These are phyloP conservation scores for Apis florea DNA, from an alignment of 1,140 invertebrate genomes.

Conservation along the genomic window DNA sequence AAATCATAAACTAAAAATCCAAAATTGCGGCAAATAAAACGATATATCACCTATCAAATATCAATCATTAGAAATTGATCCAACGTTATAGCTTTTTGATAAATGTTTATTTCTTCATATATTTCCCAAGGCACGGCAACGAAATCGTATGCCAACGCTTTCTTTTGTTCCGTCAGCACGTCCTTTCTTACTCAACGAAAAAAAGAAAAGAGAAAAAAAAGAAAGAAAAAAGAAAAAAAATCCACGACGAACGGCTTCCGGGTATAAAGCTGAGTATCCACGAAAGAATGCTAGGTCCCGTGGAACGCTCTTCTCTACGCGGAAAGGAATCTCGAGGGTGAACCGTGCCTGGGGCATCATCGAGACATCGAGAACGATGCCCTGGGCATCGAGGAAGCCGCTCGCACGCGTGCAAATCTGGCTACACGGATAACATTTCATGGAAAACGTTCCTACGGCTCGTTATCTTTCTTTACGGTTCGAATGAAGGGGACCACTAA, in stretches of 20 bases:
- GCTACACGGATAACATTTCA: not conserved
- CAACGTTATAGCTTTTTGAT: not conserved
- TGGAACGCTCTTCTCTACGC: slow-evolving; percentile 68
- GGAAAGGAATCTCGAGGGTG: slow-evolving; percentile 77
- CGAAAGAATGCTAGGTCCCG: slow-evolving; percentile 73
- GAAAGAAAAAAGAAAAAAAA: slow-evolving; percentile 28
- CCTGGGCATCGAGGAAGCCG: slow-evolving; percentile 41
- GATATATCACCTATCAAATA: not conserved
- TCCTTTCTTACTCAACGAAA: slow-evolving; percentile 7
- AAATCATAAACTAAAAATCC: not conserved
- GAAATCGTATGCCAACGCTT: not conserved
- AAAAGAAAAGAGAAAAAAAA: not conserved
- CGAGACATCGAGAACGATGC: slow-evolving; percentile 60
- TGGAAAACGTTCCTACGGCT: not conserved
- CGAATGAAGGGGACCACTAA: too few relatives aligned
- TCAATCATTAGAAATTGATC: not conserved
- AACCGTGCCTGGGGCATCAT: slow-evolving; percentile 60
- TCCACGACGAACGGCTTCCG: slow-evolving; percentile 64
- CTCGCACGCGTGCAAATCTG: slow-evolving; percentile 28
- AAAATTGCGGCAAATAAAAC: not conserved
- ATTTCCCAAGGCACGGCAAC: not conserved
- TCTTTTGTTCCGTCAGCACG: slow-evolving; percentile 4
- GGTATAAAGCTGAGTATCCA: slow-evolving; percentile 65
- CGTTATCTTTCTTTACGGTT: not conserved
- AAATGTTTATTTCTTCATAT: slow-evolving; percentile 1